Evolutionary conservation across 2,113 vertebrate species (phyloP).

Genomic region (Azemiops feae): DNA sequence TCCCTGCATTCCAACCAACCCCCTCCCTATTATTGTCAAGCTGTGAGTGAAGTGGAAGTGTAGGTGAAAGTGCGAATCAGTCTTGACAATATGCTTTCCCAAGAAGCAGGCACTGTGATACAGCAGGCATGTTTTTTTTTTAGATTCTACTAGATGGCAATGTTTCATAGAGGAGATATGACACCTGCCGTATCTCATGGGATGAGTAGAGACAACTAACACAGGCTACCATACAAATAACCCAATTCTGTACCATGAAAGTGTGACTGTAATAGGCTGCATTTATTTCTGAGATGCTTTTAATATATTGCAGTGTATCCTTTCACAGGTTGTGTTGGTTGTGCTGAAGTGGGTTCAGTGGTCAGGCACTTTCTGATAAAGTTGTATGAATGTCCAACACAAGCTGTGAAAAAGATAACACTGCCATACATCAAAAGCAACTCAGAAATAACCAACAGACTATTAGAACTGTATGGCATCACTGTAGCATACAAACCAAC

Average conservation of each 20-base stretch:
- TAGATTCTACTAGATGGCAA: background rate
- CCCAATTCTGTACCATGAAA: background rate
- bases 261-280: background rate
- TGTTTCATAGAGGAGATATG: background rate
- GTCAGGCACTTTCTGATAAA: background rate
- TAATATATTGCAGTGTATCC: background rate
- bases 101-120: background rate
- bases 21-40: no score
- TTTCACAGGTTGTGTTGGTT: background rate
- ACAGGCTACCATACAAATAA: background rate
- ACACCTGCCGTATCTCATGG: background rate
- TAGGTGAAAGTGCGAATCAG: no score
- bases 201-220: background rate
- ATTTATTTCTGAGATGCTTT: background rate
- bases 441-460: background rate
- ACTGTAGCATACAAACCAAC: background rate
- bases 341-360: background rate
- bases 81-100: background rate
- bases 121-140: background rate
- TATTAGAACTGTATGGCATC: background rate
- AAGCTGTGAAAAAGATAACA: background rate
- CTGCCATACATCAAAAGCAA: background rate
- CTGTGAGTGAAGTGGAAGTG: no score
- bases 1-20: no score
- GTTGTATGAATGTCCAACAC: background rate